phyloP scores from a whole-genome alignment of 1,140 invertebrate species.

The Oncopeltus fasciatus region DNA sequence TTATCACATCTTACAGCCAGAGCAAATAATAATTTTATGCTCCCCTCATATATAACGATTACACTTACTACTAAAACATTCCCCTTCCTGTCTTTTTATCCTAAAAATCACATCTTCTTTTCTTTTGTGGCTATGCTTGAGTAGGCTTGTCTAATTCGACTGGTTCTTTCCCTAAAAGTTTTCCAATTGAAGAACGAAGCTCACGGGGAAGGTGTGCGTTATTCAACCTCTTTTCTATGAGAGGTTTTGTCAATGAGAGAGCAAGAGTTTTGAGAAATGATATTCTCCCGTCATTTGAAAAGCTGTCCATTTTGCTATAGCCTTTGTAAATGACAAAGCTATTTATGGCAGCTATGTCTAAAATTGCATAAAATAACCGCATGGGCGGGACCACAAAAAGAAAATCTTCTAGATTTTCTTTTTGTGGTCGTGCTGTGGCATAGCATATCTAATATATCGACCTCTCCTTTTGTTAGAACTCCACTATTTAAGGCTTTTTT shows the following conservation, averaged over 20 bases:
- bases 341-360: too few relatives aligned
- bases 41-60: background rate
- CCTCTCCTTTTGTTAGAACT: background rate
- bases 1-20: too few relatives aligned
- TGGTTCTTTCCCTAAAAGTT: too few relatives aligned
- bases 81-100: background rate
- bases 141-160: too few relatives aligned
- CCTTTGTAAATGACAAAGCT: background rate
- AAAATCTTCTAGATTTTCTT: too few relatives aligned
- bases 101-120: too few relatives aligned
- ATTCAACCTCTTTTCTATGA: background rate
- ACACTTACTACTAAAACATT: background rate
- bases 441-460: background rate
- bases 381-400: too few relatives aligned
- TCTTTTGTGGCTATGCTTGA: too few relatives aligned
- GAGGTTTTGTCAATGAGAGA: background rate
- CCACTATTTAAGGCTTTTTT: background rate
- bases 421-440: background rate
- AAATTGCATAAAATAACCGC: background rate
- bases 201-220: too few relatives aligned
- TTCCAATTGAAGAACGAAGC: too few relatives aligned
- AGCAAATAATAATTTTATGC: too few relatives aligned
- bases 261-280: background rate
- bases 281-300: background rate
- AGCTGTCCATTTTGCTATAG: too few relatives aligned